Percentiles rank a stretch among this genome's conserved stretches.
Evolutionary conservation across 2,888 invertebrate genomes (phyloP).

Genomic region (Amiota communis): DNA sequence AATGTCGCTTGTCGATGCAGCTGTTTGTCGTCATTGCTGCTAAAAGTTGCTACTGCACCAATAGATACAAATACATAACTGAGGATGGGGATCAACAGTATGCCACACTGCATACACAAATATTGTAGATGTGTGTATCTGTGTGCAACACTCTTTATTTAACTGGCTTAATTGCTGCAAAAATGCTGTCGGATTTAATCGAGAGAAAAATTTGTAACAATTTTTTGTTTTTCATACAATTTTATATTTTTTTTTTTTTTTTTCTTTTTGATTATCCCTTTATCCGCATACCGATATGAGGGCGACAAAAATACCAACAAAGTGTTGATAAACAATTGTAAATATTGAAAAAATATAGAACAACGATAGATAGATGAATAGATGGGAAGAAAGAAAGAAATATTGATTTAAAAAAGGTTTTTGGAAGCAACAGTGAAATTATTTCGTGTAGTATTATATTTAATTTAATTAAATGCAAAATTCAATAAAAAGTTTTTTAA

Average conservation of each 20-base stretch:
- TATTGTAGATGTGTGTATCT: constrained; percentile 37
- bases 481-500: constrained; percentile 21
- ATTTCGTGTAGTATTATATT: constrained; percentile 15
- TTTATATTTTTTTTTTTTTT: constrained; percentile 52
- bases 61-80: neutral
- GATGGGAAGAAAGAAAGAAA: constrained; percentile 31
- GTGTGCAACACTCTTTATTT: constrained; percentile 63
- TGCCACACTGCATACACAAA: constrained; percentile 49
- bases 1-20: constrained; percentile 12
- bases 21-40: constrained; percentile 36
- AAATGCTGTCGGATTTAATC: constrained; percentile 51
- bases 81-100: too few species aligned
- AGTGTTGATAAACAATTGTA: constrained; percentile 31
- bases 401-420: constrained; percentile 26
- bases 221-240: constrained; percentile 33
- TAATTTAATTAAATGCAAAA: constrained; percentile 26
- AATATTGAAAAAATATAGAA: constrained; percentile 8
- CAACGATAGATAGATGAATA: neutral
- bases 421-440: constrained; percentile 35
- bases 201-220: constrained; percentile 52
- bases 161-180: constrained; percentile 62
- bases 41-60: neutral
- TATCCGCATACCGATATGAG: constrained; percentile 2
- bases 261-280: neutral
- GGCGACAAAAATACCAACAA: constrained; percentile 27